Evolutionary conservation across 1,140 invertebrate genomes (phyloP), one percentile per base, ranked within the genome.

Genomic region (Calephelis virginiensis): DNA sequence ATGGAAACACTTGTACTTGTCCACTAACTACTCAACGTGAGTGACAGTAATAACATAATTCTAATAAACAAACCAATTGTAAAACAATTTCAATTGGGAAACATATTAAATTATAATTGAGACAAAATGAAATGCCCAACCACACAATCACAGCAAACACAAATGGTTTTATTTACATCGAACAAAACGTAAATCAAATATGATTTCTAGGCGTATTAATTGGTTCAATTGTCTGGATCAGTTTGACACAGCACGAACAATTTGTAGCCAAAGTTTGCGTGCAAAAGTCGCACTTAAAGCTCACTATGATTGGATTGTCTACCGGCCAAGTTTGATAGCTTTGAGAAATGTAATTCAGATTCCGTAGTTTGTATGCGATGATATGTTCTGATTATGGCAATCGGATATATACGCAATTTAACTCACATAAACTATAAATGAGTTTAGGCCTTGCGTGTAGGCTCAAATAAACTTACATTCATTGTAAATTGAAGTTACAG

Each of bases 271-370:
- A 89, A 86, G 82, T 89, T 89, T 83, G 76, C 79, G 87, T 86
- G 83, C 83, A 87, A 86, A 86, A 86, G 78, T 86, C 77, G 76
- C 73, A 77, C 73, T 80, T 80, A 76, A 28, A 80, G 82, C 80
- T 78, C 75, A 71, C 76, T 69, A 63, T 78, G 79, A 83, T 82
- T 85, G 79, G 83, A 85, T 88, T 89, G 84, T 88, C 82, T 89
- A 76, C 70, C 70, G 66, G 73, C 73, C 68, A 86, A 88, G 76
- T 89, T 88, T 85, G 84, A 89, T 88, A 83, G 85, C 80, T 81
- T 80, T 73, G 77, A 79, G 75, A 81, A 86, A 80, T 81, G 77
- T 84, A 79, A 72, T 81, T 81, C 56, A 78, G 75, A 82, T 84
- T 81, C 77, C 72, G 76, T 80, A 85, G 77, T 83, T 82, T 70